These are phyloP conservation scores for Aspidiotus rigidus DNA, from an alignment of 2,888 invertebrate genomes.

Conservation along the genomic window DNA sequence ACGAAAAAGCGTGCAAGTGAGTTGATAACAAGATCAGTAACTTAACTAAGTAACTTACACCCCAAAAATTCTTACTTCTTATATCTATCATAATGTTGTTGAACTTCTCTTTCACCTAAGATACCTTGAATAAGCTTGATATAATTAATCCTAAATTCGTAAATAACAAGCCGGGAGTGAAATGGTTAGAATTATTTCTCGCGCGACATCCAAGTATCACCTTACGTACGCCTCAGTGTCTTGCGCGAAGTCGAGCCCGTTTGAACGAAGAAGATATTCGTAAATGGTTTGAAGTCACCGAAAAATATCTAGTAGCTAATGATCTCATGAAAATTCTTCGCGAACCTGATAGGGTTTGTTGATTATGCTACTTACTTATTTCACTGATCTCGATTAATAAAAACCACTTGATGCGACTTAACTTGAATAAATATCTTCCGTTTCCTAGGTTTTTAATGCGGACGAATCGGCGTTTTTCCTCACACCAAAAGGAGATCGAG, in stretches of 20 bases:
- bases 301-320: conserved; percentile 1
- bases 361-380: neutral
- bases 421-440: neutral
- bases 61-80: neutral
- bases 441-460: conserved; percentile 26
- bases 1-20: neutral
- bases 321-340: neutral
- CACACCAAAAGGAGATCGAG: conserved; percentile 22
- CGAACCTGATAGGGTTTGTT: neutral
- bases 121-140: neutral
- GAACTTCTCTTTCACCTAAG: neutral
- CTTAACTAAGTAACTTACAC: neutral
- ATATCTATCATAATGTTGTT: neutral
- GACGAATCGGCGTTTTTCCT: conserved; percentile 21
- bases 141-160: conserved; percentile 17
- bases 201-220: conserved; percentile 29
- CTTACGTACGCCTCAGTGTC: conserved; percentile 6
- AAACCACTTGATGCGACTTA: neutral
- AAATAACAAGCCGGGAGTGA: conserved; percentile 31
- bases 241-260: conserved; percentile 11
- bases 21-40: neutral
- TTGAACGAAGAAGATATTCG: conserved; percentile 30
- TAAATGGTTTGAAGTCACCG: conserved; percentile 32
- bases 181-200: conserved; percentile 31
- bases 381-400: neutral